Evolutionary conservation across 2,113 vertebrate genomes (phyloP).

Genomic region (Gopherus flavomarginatus): DNA sequence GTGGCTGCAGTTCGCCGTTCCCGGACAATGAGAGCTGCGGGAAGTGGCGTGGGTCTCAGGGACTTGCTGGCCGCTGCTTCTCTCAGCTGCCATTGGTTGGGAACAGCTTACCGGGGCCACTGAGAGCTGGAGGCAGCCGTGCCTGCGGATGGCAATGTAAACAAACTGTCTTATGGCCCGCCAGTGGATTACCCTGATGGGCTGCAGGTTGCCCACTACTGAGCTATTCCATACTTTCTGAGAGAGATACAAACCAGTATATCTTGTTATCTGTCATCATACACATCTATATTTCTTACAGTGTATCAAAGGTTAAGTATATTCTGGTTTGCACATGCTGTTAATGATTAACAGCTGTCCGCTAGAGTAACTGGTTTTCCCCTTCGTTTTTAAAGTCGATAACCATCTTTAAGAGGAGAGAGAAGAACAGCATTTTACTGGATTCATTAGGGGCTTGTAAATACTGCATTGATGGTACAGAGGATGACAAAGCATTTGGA

Average conservation of each 20-base stretch:
- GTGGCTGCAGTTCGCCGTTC: no score
- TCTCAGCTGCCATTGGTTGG: no score
- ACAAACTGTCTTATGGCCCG: no score
- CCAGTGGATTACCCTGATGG: no score
- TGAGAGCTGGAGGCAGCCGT: no score
- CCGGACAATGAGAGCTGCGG: no score
- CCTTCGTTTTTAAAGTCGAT: neutral
- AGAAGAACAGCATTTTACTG: constrained; percentile 12
- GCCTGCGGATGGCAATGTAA: no score
- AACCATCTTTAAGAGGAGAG: constrained; percentile 11
- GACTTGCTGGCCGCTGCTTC: no score
- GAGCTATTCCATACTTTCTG: neutral
- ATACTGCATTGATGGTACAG: neutral
- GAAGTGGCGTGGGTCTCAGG: no score
- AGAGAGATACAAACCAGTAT: neutral
- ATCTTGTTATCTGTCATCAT: neutral
- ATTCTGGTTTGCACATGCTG: neutral
- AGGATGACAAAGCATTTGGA: constrained; percentile 47
- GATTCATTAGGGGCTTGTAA: constrained; percentile 15
- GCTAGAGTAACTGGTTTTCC: constrained; percentile 22
- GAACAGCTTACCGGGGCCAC: no score
- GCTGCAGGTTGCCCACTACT: no score
- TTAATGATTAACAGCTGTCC: constrained; percentile 57
- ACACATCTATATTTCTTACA: neutral
- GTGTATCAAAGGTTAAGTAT: neutral